Evolutionary conservation across 2,888 invertebrate species (phyloP), one percentile per base, ranked within the genome.

Genomic region (Athalia circularis): DNA sequence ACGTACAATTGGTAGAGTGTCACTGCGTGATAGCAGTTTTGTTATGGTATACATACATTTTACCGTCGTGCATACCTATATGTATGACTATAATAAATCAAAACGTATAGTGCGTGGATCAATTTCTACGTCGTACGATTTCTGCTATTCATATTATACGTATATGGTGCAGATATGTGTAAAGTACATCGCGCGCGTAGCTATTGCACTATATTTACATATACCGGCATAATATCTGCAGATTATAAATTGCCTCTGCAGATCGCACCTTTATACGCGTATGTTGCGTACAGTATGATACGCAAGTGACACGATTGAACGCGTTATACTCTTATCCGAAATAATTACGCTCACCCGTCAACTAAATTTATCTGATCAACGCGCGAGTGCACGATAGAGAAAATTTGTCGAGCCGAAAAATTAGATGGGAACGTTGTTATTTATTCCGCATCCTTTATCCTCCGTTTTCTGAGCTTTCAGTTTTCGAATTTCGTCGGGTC

Each of bases 101-200:
- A 29, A 29, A 29, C 29, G 29, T 29, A 29, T 54, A 54, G 83
- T 76, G 82, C 82, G 81, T 83, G 84, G 88, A 88, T 88, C 88
- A 88, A 88, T 88, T 29, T 88, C 88, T 87, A 84, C 85, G 83
- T 83, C 83, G 83, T 84, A 84, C 85, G 87, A 87, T 87, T 87
- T 87, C 86, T 85, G 77, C 70, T 72, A 77, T 79, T 79, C 70
- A 65, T 76, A 79, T 29, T 75, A 52, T 48, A n/a, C n/a, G 77
- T 81, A 77, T n/a, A n/a, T n/a, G 84, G 85, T 86, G 87, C 87
- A 86, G 86, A 87, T 87, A 87, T 68, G 76, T 45, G 65, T 43
- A 77, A 80, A 80, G 8, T 52, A 54, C 64, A 8, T 43, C 68
- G 52, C 54, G 15, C 54, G 47, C 13, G 7, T 64, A 29, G n/a